Conservation (phyloP, 2,888 invertebrate species). For the Ophion costatus region DNA sequence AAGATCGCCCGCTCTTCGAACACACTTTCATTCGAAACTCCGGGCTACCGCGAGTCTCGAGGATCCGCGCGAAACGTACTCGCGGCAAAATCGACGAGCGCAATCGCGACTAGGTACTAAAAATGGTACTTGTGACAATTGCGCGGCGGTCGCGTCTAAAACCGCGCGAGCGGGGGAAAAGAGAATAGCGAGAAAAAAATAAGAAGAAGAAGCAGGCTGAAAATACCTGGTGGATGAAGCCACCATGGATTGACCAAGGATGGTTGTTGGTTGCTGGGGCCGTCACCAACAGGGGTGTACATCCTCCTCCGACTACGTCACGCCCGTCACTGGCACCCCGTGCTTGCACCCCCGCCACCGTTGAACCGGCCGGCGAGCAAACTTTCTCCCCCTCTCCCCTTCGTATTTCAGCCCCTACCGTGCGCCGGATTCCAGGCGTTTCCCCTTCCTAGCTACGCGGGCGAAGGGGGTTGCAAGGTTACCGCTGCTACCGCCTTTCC, state of each 20-base stretch:
- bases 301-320: constrained; percentile 83
- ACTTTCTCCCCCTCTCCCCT: constrained; percentile 67
- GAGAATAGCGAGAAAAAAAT: constrained; percentile 18
- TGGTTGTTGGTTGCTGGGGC: constrained; percentile 81
- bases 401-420: constrained; percentile 62
- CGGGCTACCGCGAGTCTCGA: too few relatives aligned
- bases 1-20: too few relatives aligned
- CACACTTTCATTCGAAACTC: too few relatives aligned
- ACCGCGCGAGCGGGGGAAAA: neutral
- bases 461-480: constrained; percentile 82
- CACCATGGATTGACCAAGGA: constrained; percentile 82
- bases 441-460: constrained; percentile 76
- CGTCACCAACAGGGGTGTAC: constrained; percentile 82
- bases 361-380: constrained; percentile 72
- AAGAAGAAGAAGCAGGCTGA: constrained; percentile 44
- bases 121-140: too few relatives aligned
- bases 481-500: constrained; percentile 78
- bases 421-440: constrained; percentile 71
- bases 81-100: too few relatives aligned
- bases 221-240: constrained; percentile 82
- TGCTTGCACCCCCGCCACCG: constrained; percentile 76
- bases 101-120: too few relatives aligned
- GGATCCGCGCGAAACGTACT: too few relatives aligned
- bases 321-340: constrained; percentile 82
- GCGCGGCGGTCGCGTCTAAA: neutral